These are phyloP conservation scores for Dicyrtoma fusca DNA, from an alignment of 2,888 invertebrate genomes.

Conservation along the genomic window DNA sequence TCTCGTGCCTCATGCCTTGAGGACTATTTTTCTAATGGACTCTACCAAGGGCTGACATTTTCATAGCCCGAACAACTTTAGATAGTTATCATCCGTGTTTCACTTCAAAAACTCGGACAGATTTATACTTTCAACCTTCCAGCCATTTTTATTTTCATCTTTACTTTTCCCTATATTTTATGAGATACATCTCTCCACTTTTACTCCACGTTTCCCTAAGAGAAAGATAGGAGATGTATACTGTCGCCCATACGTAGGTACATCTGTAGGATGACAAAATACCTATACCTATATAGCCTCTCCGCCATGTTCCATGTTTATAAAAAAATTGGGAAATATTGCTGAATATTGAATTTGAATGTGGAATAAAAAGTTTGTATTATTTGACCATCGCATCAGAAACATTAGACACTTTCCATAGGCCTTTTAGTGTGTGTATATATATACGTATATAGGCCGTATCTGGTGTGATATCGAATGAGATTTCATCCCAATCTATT, in stretches of 20 bases:
- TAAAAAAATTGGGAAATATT: neutral
- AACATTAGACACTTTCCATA: too few relatives aligned
- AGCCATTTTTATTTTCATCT: slow-evolving; percentile 33
- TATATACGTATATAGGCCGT: too few relatives aligned
- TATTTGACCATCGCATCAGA: too few relatives aligned
- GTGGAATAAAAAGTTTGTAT: too few relatives aligned
- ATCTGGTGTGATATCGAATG: neutral
- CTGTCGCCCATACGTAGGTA: neutral
- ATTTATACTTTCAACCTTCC: slow-evolving; percentile 37
- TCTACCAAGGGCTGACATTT: slow-evolving; percentile 43
- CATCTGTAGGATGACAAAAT: neutral
- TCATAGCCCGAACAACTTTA: slow-evolving; percentile 43
- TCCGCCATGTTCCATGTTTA: neutral
- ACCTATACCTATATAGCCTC: too few relatives aligned
- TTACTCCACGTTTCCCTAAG: neutral
- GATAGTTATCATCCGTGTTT: slow-evolving; percentile 42
- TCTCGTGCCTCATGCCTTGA: slow-evolving; percentile 11
- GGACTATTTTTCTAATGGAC: slow-evolving; percentile 39
- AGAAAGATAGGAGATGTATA: too few relatives aligned
- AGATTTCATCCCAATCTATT: slow-evolving; percentile 17
- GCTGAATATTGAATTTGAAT: too few relatives aligned
- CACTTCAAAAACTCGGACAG: slow-evolving; percentile 38
- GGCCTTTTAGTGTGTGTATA: too few relatives aligned
- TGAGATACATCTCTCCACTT: neutral
- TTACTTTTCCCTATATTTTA: slow-evolving; percentile 25